Base-by-base conservation (phyloP, 2,888 invertebrate genomes). In the Eulithis testata region DNA sequence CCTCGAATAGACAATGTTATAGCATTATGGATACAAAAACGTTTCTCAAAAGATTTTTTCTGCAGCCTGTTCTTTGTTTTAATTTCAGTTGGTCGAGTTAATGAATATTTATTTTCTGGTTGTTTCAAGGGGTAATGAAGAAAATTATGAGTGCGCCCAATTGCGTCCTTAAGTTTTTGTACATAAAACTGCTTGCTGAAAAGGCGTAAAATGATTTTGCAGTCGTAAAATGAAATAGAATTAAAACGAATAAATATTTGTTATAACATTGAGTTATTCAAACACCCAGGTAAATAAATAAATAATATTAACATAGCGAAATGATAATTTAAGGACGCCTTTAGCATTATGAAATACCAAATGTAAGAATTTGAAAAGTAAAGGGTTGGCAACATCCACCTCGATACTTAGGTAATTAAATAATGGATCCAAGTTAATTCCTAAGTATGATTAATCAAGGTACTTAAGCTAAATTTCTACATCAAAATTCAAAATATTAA, bases 1-100 rank as follows among this genome's bases (percentile, higher is more conserved):
- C 80, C 83, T 80, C 81, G 72, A 82, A 83, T 82, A 73, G 70
- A 73, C 68, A 69, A 68, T 72, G 75, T 71, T 74, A 71, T 79
- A 73, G 75, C 60, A 64, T 72, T 73, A 69, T 57, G 52, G 60
- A 66, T 57, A 52, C 60, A 61, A 65, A 50, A 60, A 61, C 66
- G 58, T 52, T 68, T 65, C 68, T 64, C 11, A 56, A 58, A 60
- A 63, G 31, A n/a, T 51, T 43, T 51, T 49, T 57, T 50, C 52
- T 49, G 31, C 49, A 53, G 60, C 1, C 53, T 27, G 49, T 56
- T 57, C 63, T 67, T 61, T 64, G 64, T 65, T 63, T 55, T 59
- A 63, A 63, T 69, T 63, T 63, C 55, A 52, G 45, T 55, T 47
- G 55, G 44, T 44, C 40, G 51, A 44, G 66, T 36, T 65, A 65